Conservation (phyloP, 1,140 invertebrate genomes). For the Reticulitermes speratus region DNA sequence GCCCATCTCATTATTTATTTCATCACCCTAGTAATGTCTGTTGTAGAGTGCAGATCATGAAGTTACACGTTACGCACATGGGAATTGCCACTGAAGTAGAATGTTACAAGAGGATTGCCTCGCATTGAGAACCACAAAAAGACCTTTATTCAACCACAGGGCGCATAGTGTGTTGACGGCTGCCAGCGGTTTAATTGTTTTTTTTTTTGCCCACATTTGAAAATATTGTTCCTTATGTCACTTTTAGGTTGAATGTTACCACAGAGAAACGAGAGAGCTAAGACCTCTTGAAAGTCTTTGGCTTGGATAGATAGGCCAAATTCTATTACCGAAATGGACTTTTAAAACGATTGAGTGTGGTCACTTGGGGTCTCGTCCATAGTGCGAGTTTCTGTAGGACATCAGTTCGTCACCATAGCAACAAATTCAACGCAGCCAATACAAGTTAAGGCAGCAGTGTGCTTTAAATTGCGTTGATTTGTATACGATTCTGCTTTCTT, state of each 20-base stretch:
- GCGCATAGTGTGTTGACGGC: too few species aligned
- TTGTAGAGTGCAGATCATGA: too few species aligned
- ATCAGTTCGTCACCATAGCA: not conserved
- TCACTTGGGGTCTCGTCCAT: not conserved
- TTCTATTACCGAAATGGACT: slow-evolving; percentile 18
- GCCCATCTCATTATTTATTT: too few species aligned
- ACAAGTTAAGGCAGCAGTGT: not conserved
- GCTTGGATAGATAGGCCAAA: slow-evolving; percentile 15
- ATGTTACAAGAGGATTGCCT: too few species aligned
- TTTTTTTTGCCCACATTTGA: not conserved
- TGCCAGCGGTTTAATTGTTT: too few species aligned
- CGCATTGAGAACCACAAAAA: too few species aligned
- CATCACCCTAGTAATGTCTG: too few species aligned
- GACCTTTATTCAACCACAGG: too few species aligned
- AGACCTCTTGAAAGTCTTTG: not conserved
- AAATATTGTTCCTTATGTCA: not conserved
- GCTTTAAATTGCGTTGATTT: not conserved
- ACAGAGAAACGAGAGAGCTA: not conserved
- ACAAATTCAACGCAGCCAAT: not conserved
- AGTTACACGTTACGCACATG: too few species aligned
- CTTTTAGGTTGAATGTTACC: not conserved
- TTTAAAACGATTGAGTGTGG: slow-evolving; percentile 12
- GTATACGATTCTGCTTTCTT: not conserved
- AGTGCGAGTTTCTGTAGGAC: not conserved
- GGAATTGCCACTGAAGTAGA: too few species aligned